Conservation (phyloP, 2,797 vertebrate genomes). For the Perodicticus potto region DNA sequence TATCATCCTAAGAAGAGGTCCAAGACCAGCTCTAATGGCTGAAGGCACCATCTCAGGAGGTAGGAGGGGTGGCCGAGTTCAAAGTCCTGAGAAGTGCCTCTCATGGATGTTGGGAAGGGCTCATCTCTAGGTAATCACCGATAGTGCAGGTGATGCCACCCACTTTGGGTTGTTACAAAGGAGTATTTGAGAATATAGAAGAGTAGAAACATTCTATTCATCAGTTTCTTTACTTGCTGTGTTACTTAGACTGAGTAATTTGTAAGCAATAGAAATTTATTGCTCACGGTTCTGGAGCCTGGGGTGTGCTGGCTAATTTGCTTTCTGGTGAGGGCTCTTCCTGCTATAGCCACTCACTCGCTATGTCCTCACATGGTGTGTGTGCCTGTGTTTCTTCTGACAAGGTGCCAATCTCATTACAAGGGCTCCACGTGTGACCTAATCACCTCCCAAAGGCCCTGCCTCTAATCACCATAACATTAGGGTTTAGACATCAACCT, state of each 20-base stretch:
- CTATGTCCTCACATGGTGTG: not conserved
- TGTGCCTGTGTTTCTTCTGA: not conserved
- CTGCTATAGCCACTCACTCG: not conserved
- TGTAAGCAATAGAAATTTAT: not conserved
- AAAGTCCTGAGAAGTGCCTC: not conserved
- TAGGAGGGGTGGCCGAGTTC: not conserved
- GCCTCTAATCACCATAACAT: not conserved
- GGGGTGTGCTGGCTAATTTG: not conserved
- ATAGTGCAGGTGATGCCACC: not conserved
- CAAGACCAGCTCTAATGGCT: not conserved
- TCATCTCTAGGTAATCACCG: not conserved
- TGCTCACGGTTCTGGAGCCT: not conserved
- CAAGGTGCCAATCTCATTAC: not conserved
- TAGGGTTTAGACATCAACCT: not conserved
- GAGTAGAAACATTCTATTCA: not conserved
- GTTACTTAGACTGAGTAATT: not conserved
- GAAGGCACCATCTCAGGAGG: not conserved
- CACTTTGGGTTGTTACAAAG: not conserved
- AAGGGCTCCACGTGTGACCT: not conserved
- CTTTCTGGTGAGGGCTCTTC: not conserved
- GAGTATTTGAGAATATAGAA: not conserved
- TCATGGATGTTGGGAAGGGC: not conserved
- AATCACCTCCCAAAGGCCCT: not conserved
- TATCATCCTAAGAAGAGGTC: not conserved
- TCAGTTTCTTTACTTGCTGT: not conserved